Base-by-base conservation (phyloP, 2,113 vertebrate species). In the Apus apus region DNA sequence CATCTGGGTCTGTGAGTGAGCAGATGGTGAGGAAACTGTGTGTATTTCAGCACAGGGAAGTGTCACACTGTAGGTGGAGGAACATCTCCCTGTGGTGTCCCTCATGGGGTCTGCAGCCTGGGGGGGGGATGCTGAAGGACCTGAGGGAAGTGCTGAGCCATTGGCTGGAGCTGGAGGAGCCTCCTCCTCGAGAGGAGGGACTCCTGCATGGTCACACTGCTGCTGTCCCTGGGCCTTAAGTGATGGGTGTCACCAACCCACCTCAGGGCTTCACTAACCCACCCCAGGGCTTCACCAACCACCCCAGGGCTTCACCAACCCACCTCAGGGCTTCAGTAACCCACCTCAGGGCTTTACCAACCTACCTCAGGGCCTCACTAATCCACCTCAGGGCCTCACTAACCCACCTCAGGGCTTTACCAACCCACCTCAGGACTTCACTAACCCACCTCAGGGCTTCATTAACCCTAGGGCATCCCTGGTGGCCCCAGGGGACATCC, bases 41-140 rank as follows among this genome's bases (percentile, higher is more conserved):
- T 4, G 60, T 78, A 9, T 86, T 90, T 93, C 4, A 14, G 81
- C 77, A 72, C 53, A 71, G 87, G 60, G 36, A 19, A 45, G 26
- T 56, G 57, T 67, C 68, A 46, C 5, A 0, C 15, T 46, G 34
- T 46, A 34, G 3, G 0, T 50, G 0, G 2, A 57, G 79, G 65
- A 85, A 74, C 34, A 30, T 27, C 73, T 13, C 27, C 32, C 71
- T 6, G 0, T 0, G 6, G 38, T 32, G 71, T 70, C 46, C 34
- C 40, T 15, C 21, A 26, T 9, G 64, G 45, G 27, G 18, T 46
- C 51, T 2, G 15, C 46, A 62, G 78, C 74, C 36, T 2, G 0
- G 36, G 36, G 0, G 36, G 36, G 25, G 12, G 78, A 32, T 34
- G 38, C 73, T 23, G 66, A 64, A 32, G 54, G 29, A 53, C 60